These are phyloP conservation scores for Heliconius charithonia DNA, from an alignment of 2,888 invertebrate species.

Conservation along the genomic window DNA sequence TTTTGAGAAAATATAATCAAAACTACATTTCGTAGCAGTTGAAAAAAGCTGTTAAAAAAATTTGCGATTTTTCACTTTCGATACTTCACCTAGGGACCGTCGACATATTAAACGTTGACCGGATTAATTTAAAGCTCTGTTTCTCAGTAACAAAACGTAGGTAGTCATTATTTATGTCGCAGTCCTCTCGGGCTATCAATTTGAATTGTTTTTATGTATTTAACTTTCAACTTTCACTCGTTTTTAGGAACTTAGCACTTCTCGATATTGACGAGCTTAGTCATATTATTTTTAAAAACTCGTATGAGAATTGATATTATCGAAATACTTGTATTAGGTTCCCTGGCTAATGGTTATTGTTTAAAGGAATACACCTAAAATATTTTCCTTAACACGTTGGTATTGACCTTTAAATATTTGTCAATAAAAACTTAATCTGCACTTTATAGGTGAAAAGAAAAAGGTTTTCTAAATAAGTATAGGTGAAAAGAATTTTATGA, in stretches of 20 bases:
- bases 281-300: slow-evolving; percentile 35
- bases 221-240: slow-evolving; percentile 65
- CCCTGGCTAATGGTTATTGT: background rate
- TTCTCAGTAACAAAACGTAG: slow-evolving; percentile 59
- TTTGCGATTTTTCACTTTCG: too few species aligned
- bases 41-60: too few species aligned
- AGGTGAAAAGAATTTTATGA: background rate
- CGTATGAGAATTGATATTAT: slow-evolving; percentile 14
- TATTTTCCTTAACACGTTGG: background rate
- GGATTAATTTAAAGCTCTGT: slow-evolving; percentile 45
- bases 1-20: too few species aligned
- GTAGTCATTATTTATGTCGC: slow-evolving; percentile 62
- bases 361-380: background rate
- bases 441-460: background rate
- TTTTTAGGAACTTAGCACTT: slow-evolving; percentile 57
- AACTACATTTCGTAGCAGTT: too few species aligned
- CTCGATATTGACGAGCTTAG: slow-evolving; percentile 44
- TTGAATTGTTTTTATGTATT: slow-evolving; percentile 64
- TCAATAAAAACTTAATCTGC: background rate
- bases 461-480: too few species aligned
- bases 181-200: slow-evolving; percentile 60
- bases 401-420: background rate
- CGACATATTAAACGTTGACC: slow-evolving; percentile 37
- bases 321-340: slow-evolving; percentile 1
- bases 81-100: too few species aligned